These are phyloP conservation scores for Babyrousa celebensis DNA, from an alignment of 2,797 vertebrate species.

Conservation along the genomic window DNA sequence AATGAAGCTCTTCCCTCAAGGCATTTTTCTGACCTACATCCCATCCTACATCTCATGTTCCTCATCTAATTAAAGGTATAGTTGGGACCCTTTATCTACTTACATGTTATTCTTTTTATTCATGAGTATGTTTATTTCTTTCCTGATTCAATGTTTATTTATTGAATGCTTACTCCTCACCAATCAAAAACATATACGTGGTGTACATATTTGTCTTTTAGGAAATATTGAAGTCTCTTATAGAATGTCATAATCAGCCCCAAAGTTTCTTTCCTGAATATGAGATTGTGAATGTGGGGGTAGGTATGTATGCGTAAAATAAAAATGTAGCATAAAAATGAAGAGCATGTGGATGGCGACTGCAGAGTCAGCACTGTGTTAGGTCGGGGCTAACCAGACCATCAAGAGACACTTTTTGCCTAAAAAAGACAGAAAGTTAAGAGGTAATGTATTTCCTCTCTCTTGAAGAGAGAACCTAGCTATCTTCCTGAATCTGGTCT, in stretches of 20 bases:
- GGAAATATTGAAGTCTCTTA: background rate
- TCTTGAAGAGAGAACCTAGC: background rate
- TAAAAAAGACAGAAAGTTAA: background rate
- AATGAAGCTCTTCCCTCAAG: background rate
- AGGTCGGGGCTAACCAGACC: accelerated
- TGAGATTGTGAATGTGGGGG: background rate
- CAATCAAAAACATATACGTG: background rate
- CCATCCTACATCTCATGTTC: background rate
- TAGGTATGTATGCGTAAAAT: background rate
- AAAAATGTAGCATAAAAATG: background rate
- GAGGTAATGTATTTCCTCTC: too few species aligned
- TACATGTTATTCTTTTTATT: background rate
- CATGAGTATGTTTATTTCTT: background rate
- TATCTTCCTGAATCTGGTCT: background rate
- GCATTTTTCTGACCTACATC: background rate
- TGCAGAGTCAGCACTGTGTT: too few species aligned
- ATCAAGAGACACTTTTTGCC: background rate
- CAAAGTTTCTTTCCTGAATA: background rate
- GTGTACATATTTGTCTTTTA: background rate
- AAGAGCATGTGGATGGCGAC: background rate
- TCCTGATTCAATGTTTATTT: background rate
- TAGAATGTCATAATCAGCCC: background rate
- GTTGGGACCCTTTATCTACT: background rate
- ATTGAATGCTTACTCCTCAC: background rate
- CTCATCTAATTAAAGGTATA: background rate